Conservation (phyloP, 2,888 invertebrate genomes). For the Conus canariensis region DNA sequence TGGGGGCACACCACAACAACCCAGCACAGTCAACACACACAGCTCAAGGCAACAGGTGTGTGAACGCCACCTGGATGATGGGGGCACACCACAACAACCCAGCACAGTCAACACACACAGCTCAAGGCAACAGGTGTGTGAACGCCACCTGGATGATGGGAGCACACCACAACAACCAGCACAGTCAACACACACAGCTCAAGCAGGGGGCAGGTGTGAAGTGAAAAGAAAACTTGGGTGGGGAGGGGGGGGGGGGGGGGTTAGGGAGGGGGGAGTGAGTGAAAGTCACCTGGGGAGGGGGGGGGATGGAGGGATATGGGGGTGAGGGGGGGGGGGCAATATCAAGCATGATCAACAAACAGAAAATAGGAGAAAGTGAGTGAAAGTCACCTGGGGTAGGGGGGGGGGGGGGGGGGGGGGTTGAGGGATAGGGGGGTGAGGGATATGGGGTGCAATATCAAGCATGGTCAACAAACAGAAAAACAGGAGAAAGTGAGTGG, state of each 20-base stretch:
- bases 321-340: too few species aligned
- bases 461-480: not conserved
- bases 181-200: not conserved
- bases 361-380: slow-evolving; percentile 89
- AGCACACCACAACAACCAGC: not conserved
- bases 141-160: slow-evolving; percentile 85
- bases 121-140: slow-evolving; percentile 91
- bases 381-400: slow-evolving; percentile 86
- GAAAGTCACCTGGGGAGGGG: slow-evolving; percentile 85
- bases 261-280: slow-evolving; percentile 89
- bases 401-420: too few species aligned
- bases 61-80: slow-evolving; percentile 86
- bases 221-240: too few species aligned
- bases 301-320: too few species aligned
- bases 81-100: not conserved
- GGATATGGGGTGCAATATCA: not conserved
- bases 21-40: not conserved
- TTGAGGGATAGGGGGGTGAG: too few species aligned
- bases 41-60: slow-evolving; percentile 89
- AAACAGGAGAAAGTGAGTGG: slow-evolving; percentile 91
- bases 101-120: not conserved
- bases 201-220: slow-evolving; percentile 85
- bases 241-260: too few species aligned
- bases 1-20: not conserved
- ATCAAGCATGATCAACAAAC: not conserved